Base-by-base conservation (phyloP, 2,888 invertebrate species). In the Ophion ventricosus region DNA sequence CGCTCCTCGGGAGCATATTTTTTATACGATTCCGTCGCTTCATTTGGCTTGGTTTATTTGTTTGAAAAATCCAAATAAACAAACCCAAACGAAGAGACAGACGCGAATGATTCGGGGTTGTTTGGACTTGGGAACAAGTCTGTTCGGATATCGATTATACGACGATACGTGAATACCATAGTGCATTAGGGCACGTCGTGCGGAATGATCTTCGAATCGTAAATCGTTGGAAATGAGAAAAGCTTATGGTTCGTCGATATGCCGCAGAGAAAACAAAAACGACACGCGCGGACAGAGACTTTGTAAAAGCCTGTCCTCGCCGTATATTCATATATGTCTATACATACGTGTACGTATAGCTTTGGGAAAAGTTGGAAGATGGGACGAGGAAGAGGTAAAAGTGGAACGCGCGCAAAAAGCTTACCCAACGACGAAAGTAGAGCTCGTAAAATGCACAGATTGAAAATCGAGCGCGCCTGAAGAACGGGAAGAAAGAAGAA, bases 381-480 rank as follows among this genome's bases (percentile, higher is more conserved):
- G 57, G 43, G 25, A 72, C 25, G 54, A 69, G 26, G 72, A 40
- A 29, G 77, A 86, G 73, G 69, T 20, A 43, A 77, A 83, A 80
- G 79, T 76, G 64, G 84, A 74, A 29, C 70, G 82, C 59, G 67
- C 23, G 56, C 40, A 75, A 82, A 72, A 75, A 80, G 75, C 70
- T 83, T 81, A 40, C 66, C 74, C 69, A 83, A 83, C 67, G 78
- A 78, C 67, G 82, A 74, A 78, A 82, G 78, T 82, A 43, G 82
- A 73, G 73, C 73, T 82, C 74, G 74, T 78, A 78, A 82, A 82
- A 82, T 78, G 78, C 78, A 78, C 73, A 82, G 78, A 82, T 82
- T 82, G 82, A 82, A 82, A 82, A 82, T 78, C 78, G 82, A 63
- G 78, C 73, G 59, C 59, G 82, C 64, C 59, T 49, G 76, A 66